phyloP scores from a whole-genome alignment of 2,888 invertebrate species.

The Chrysolina americana region DNA sequence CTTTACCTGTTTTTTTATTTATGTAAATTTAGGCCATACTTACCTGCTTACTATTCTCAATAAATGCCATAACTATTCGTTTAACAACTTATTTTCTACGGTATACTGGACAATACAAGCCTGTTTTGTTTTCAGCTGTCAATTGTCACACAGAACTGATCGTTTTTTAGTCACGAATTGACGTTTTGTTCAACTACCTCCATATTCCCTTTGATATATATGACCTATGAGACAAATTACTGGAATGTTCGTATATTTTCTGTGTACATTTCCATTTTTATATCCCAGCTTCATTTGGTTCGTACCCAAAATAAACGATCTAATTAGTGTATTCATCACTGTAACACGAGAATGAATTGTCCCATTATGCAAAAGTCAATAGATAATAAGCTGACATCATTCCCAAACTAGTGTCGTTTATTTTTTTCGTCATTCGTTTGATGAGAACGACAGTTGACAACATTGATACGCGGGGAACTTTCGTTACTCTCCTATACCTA shows the following conservation, averaged over 20 bases:
- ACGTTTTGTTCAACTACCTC: no score
- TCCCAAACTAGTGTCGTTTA: not conserved
- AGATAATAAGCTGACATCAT: constrained; percentile 13
- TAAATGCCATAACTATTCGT: no score
- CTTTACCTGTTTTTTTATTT: no score
- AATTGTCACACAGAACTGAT: no score
- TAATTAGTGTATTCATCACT: constrained; percentile 7
- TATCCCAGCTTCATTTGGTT: not conserved
- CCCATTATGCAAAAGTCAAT: not conserved
- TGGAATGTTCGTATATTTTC: not conserved
- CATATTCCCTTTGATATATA: no score
- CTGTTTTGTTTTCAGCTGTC: no score
- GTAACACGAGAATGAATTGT: constrained; percentile 4
- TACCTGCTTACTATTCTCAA: no score
- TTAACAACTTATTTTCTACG: no score
- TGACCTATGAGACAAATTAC: no score
- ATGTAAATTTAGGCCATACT: no score
- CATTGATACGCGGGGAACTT: not conserved
- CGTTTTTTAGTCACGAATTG: no score
- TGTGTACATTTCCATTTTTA: not conserved
- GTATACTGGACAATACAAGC: no score
- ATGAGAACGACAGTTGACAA: not conserved
- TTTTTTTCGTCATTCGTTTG: not conserved
- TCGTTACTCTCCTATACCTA: not conserved
- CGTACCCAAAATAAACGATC: not conserved